Conservation (phyloP, 30 jellyfish, hydroid and myxozoan species). For the Chrysaora quinquecirrha region DNA sequence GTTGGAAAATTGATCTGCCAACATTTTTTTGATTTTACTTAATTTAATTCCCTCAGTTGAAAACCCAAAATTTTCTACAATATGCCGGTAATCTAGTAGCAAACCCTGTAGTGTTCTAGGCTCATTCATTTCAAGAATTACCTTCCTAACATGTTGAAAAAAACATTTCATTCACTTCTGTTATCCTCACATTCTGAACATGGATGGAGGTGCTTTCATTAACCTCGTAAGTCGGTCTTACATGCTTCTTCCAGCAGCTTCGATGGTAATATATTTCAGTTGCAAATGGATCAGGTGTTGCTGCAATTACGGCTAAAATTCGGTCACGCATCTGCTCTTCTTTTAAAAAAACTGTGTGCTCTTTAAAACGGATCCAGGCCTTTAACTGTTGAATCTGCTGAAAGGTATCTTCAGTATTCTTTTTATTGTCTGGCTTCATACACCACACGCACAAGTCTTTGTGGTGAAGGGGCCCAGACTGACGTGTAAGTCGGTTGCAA, state of each 20-base stretch:
- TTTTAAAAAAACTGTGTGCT: conserved; percentile 33
- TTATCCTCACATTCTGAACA: neutral
- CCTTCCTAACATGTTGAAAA: neutral
- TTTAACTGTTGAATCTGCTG: conserved; percentile 38
- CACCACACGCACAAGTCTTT: conserved; percentile 41
- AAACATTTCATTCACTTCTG: conserved; percentile 26
- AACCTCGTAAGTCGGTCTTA: conserved; percentile 13
- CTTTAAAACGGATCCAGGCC: conserved; percentile 18
- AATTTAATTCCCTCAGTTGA: conserved; percentile 7
- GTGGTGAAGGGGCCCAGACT: conserved; percentile 3
- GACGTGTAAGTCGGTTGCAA: neutral
- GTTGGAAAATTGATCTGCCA: conserved; percentile 21
- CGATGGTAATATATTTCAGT: conserved; percentile 10
- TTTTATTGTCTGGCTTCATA: conserved; percentile 44
- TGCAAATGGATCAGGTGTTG: conserved; percentile 52
- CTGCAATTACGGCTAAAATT: conserved; percentile 35
- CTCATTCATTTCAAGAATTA: conserved; percentile 5
- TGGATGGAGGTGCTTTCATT: conserved; percentile 2
- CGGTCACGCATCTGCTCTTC: conserved; percentile 43
- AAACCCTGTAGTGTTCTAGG: conserved; percentile 7
- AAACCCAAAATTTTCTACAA: conserved; percentile 31
- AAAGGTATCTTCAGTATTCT: conserved; percentile 40
- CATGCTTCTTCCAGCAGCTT: conserved; percentile 23
- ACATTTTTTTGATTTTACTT: conserved; percentile 26
- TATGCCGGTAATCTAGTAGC: conserved; percentile 31